Base-by-base conservation (phyloP, 2,888 invertebrate genomes). In the Ochropleura leucogaster region DNA sequence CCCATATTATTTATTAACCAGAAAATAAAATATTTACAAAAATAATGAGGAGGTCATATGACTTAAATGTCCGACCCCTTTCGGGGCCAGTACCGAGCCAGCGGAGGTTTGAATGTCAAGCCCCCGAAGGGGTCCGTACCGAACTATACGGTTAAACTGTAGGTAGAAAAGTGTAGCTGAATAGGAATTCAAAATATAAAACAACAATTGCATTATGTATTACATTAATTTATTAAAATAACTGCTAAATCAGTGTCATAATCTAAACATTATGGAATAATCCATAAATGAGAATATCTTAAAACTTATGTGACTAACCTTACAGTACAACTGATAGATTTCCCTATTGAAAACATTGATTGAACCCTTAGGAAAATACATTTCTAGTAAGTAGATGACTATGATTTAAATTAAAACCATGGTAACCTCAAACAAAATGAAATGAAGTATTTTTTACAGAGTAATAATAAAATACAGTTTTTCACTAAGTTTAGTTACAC, bases 151-250 rank as follows among this genome's bases (percentile, higher is more conserved):
- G n/a, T n/a, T 20, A 6, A 12, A 30, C 20, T 30, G 10, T 53
- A 7, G 30, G 12, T 68, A 9, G 12, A 18, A 40, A n/a, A 68
- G 12, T 30, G 1, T 30, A 16, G 40, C 16, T 47, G 18, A 30
- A 47, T 65, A 30, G 64, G 47, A 44, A 44, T 72, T 53, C 12
- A 44, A 12, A 62, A 44, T 49, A 46, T 68, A 84, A 87, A 84
- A 78, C 79, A 84, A 78, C 20, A 63, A 77, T 68, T 57, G 51
- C 67, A 80, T 85, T 86, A 53, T 82, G 78, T 82, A 86, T 87
- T 91, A 91, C 90, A 91, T 92, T 87, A 90, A 92, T 93, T 92
- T 93, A 91, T 91, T 90, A 88, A 89, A 91, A 91, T 92, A 90
- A 85, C 87, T 87, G 85, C 90, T 93, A 92, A 87, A 85, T 90